Base-by-base conservation (phyloP, 2,888 invertebrate genomes). In the Phragmatobia fuliginosa region DNA sequence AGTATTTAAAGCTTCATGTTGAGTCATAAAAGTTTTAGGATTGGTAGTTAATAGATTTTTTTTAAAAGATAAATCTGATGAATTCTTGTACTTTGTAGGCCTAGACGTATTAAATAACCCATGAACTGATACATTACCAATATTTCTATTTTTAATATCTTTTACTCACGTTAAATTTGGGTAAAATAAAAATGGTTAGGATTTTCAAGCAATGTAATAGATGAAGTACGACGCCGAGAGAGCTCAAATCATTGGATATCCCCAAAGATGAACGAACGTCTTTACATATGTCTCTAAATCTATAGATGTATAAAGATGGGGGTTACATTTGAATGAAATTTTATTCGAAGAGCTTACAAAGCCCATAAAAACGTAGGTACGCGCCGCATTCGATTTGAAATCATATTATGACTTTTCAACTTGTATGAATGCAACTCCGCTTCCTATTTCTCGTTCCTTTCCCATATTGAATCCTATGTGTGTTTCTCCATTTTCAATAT, bases 321-420 rank as follows among this genome's bases (percentile, higher is more conserved):
- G 82, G 85, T 81, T 80, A 78, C 83, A 85, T 87, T 86, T 86
- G 85, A 87, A 89, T 89, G 89, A 88, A 88, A 86, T 87, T 89
- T 88, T 88, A 89, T 87, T 86, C 85, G 82, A 74, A 80, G 79
- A 85, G 85, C 85, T 88, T 87, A 87, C 87, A 88, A 83, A 85
- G 84, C 85, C 83, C 85, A 88, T 90, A 89, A 90, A 90, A 89
- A 90, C 88, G 83, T 89, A 84, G 84, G 84, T 87, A 88, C 87
- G 89, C 87, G 88, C 84, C 87, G 87, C 87, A 89, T 91, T 91
- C 91, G 88, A 91, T 92, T 91, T 83, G 85, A 90, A 92, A 92
- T 92, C 92, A 91, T 91, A 91, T 92, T 91, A 92, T 91, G 88
- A 91, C 89, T 92, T 91, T 91, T 91, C 91, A 91, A 88, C 90